Base-by-base conservation (phyloP, 2,113 vertebrate genomes). In the Paradoxurus hermaphroditus region DNA sequence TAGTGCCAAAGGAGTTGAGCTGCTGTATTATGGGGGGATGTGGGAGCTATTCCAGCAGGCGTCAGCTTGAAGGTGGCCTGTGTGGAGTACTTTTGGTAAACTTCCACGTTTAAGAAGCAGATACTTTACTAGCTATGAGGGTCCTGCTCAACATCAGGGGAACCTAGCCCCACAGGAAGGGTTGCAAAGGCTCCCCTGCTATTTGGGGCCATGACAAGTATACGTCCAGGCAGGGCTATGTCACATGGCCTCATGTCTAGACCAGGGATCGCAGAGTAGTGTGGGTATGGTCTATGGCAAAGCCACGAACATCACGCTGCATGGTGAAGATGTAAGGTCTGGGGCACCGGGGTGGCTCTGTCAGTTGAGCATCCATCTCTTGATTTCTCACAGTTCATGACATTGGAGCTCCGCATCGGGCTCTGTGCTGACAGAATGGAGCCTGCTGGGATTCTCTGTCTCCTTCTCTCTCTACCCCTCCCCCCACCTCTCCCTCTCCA, bases 241-340 rank as follows among this genome's bases (percentile, higher is more conserved):
- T 36, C 6, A 10, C 31, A 7, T 5, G 12, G 36, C 8, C 41
- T 31, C 19, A 5, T 16, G 36, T 36, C 34, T 59, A 23, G 29
- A 53, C 41, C 68, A 7, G 12, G 14, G 41, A 36, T 23, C 36
- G 49, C 34, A 56, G 34, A 72, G 68, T 3, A 15, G 19, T n/a
- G 6, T 0, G 29, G 4, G 5, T 27, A 3, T 9, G 11, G 1
- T 15, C n/a, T 62, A 49, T 62, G 77, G 12, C 15, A 31, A 49
- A 72, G 12, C 19, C 19, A 5, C 16, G 59, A 31, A 25, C 7
- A 56, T 53, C 29, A 51, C 9, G 7, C 49, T 63, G 10, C 23
- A 31, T 7, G n/a, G 49, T 36, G 36, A 83, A 21, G 29, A 49
- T 34, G 15, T 34, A 39, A 93, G 14, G 23, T 49, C 29, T 36